phyloP scores from a whole-genome alignment of 2,797 vertebrate genomes.

The Hozukius guyotensis region DNA sequence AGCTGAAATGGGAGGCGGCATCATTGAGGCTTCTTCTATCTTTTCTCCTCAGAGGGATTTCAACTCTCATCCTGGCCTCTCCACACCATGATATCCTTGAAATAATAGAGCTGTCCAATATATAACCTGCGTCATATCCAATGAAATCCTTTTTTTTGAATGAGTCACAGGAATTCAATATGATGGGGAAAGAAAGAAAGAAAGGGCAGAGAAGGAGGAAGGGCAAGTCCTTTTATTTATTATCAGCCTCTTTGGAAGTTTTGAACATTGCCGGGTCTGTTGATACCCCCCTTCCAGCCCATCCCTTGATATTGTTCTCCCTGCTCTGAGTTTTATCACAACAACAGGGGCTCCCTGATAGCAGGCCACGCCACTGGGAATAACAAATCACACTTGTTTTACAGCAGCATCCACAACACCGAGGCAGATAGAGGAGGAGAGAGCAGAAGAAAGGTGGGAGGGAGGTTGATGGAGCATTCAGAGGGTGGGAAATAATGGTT shows the following conservation, averaged over 20 bases:
- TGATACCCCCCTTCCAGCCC: conserved; percentile 22
- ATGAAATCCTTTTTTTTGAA: conserved; percentile 21
- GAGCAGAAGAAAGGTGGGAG: background rate
- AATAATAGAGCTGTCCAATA: conserved; percentile 8
- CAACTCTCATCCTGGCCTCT: background rate
- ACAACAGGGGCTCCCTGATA: conserved; percentile 53
- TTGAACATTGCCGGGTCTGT: conserved; percentile 12
- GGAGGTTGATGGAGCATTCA: conserved; percentile 34
- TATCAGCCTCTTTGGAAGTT: conserved; percentile 21
- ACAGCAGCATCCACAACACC: conserved; percentile 47
- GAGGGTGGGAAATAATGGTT: conserved; percentile 27
- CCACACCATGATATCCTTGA: background rate
- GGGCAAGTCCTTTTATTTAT: conserved; percentile 23
- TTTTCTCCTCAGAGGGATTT: background rate
- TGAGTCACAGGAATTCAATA: conserved; percentile 34
- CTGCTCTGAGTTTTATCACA: conserved; percentile 55
- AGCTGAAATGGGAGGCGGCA: background rate
- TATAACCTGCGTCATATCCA: conserved; percentile 20
- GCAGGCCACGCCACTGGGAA: conserved; percentile 55
- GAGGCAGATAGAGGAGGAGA: conserved; percentile 29
- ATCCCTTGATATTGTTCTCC: conserved; percentile 41
- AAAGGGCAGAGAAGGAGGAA: background rate
- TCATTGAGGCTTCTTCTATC: background rate
- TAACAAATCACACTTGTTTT: conserved; percentile 71
- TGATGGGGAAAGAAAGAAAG: background rate